Conservation (phyloP, 2,113 vertebrate genomes). For the Dolichotis patagonum region DNA sequence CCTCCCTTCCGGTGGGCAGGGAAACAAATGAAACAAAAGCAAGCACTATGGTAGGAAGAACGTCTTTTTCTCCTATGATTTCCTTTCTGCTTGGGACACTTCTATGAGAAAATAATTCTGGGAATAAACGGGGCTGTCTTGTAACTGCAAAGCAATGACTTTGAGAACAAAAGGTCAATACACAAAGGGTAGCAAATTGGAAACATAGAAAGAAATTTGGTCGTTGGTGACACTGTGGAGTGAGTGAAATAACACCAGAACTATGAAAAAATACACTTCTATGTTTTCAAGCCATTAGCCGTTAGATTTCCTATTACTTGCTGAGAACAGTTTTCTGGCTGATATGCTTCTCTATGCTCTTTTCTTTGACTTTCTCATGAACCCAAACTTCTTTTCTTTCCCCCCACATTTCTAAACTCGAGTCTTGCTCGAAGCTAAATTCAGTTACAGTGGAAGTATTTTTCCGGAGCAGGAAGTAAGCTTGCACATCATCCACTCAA, state of each 20-base stretch:
- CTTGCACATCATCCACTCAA: background rate
- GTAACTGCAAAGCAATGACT: background rate
- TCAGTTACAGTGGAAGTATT: background rate
- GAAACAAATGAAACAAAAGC: background rate
- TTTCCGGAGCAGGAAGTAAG: background rate
- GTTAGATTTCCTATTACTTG: slow-evolving; percentile 14
- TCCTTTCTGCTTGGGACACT: background rate
- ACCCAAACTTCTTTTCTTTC: background rate
- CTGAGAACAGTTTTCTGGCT: background rate
- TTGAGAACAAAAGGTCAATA: background rate
- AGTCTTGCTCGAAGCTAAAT: background rate
- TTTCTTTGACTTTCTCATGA: background rate
- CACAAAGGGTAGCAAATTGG: background rate
- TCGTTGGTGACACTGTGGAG: background rate
- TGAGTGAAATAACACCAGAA: background rate
- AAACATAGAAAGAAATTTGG: background rate
- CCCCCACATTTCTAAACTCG: background rate
- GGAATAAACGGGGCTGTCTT: background rate
- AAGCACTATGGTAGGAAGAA: background rate
- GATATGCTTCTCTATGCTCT: background rate
- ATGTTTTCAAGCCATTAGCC: slow-evolving; percentile 35
- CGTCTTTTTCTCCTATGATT: background rate
- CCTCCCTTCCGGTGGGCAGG: background rate
- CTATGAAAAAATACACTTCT: slow-evolving; percentile 26
- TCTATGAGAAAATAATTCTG: slow-evolving; percentile 18